phyloP scores from a whole-genome alignment of 2,113 vertebrate species.

The Empidonax traillii region DNA sequence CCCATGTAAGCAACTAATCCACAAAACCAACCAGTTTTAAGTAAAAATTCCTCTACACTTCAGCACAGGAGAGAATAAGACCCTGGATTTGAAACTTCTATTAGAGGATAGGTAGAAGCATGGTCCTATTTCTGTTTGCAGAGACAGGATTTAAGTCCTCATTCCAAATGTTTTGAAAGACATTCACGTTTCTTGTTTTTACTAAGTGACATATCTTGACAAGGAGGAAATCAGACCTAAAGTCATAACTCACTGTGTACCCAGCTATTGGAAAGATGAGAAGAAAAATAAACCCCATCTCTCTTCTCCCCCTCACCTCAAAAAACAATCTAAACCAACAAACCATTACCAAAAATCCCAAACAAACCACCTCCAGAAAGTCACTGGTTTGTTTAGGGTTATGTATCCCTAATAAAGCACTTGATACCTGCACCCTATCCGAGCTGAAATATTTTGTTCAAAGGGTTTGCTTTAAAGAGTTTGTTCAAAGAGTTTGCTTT shows the following conservation, averaged over 20 bases:
- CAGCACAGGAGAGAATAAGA: neutral
- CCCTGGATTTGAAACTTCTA: neutral
- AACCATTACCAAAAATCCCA: neutral
- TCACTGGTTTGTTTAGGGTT: neutral
- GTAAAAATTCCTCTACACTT: neutral
- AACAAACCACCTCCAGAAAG: neutral
- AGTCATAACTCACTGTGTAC: neutral
- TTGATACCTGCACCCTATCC: neutral
- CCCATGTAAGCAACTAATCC: neutral
- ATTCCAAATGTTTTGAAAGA: neutral
- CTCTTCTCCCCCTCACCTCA: fast-evolving
- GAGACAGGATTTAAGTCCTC: neutral
- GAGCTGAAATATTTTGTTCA: neutral
- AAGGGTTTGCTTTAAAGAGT: neutral
- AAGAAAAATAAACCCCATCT: neutral
- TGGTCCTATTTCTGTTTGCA: neutral
- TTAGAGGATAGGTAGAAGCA: neutral
- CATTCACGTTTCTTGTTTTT: neutral
- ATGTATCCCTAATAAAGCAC: neutral
- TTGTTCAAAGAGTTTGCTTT: too few species aligned
- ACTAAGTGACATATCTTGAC: neutral
- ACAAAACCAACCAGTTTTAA: neutral
- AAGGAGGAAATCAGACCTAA: neutral
- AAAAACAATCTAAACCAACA: neutral
- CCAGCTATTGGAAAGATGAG: neutral